Evolutionary conservation across 2,888 invertebrate genomes (phyloP).

Genomic region (Byasa hedistus): DNA sequence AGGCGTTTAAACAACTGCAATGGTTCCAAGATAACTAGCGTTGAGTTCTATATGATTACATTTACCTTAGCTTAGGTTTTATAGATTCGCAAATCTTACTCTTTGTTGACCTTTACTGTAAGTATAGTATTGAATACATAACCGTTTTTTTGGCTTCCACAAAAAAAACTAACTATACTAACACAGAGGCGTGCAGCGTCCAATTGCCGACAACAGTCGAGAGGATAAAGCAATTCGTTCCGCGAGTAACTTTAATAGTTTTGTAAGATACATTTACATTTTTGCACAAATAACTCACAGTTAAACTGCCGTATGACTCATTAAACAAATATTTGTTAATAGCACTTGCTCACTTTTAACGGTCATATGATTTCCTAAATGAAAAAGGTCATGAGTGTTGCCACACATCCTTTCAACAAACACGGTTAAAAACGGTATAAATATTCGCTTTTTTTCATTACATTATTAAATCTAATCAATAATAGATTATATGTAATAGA

Average conservation of each 20-base stretch:
- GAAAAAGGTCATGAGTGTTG: constrained; percentile 26
- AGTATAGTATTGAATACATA: too few species aligned
- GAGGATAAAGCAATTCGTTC: constrained; percentile 24
- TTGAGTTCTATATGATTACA: too few species aligned
- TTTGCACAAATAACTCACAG: constrained; percentile 13
- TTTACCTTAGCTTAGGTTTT: too few species aligned
- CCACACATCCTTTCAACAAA: constrained; percentile 14
- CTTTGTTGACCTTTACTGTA: too few species aligned
- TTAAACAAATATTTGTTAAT: constrained; percentile 26
- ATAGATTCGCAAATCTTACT: too few species aligned
- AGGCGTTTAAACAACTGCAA: too few species aligned
- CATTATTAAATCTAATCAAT: background rate
- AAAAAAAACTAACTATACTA: background rate
- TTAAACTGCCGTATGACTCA: constrained; percentile 21
- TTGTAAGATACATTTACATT: constrained; percentile 26
- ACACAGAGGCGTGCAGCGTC: background rate
- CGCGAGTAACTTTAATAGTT: constrained; percentile 22
- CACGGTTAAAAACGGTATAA: constrained; percentile 3
- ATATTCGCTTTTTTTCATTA: constrained; percentile 4
- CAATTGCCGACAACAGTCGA: constrained; percentile 5
- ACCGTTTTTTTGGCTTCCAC: too few species aligned
- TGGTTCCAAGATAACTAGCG: too few species aligned
- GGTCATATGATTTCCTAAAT: constrained; percentile 17
- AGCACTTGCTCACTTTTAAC: constrained; percentile 23
- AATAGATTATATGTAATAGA: too few species aligned